Conservation (phyloP, 2,797 vertebrate species). For the Enteromius unitaeniatus region DNA sequence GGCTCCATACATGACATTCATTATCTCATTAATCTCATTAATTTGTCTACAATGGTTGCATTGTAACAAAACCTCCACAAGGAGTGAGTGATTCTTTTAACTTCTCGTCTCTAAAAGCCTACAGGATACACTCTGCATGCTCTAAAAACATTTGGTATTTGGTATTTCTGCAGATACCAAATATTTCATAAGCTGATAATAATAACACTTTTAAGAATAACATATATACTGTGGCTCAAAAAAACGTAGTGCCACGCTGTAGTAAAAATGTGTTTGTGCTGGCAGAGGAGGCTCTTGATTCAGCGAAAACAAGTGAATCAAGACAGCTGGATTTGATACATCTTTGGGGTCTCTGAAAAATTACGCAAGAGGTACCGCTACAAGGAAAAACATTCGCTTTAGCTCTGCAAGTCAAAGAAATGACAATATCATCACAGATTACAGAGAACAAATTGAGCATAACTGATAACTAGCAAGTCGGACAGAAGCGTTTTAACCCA, state of each 20-base stretch:
- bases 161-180: not conserved
- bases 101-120: not conserved
- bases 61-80: not conserved
- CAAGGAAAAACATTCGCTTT: conserved; percentile 7
- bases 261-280: not conserved
- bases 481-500: conserved; percentile 4
- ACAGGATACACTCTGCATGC: too few relatives aligned
- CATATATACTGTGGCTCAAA: not conserved
- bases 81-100: not conserved
- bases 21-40: not conserved
- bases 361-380: not conserved
- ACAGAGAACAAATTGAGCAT: not conserved
- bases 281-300: not conserved
- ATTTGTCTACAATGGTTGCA: not conserved
- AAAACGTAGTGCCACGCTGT: not conserved
- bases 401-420: not conserved
- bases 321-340: conserved; percentile 10
- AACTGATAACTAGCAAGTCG: not conserved
- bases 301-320: not conserved
- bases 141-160: too few relatives aligned
- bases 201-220: not conserved
- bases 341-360: conserved; percentile 28
- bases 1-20: not conserved
- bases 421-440: not conserved
- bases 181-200: not conserved